Evolutionary conservation across 2,113 vertebrate species (phyloP).

Genomic region (Stigmatopora argus): DNA sequence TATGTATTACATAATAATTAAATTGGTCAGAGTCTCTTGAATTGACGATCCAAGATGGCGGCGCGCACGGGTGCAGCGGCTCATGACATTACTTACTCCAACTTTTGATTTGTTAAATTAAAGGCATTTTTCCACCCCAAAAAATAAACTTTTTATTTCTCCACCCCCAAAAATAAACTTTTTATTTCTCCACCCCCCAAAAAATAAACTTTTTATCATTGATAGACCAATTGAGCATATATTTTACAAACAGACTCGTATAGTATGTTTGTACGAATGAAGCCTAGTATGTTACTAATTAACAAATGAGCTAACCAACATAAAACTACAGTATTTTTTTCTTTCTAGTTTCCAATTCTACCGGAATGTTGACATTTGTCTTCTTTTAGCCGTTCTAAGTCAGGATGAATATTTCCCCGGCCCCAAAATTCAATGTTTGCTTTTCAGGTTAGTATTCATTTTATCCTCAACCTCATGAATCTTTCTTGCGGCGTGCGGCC

Average conservation of each 20-base stretch:
- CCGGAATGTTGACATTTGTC: not conserved
- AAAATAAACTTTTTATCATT: not conserved
- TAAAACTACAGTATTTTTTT: not conserved
- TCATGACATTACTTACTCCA: too few species aligned
- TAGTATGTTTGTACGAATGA: not conserved
- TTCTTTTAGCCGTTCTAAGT: not conserved
- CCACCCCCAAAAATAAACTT: too few species aligned
- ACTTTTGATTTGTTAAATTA: too few species aligned
- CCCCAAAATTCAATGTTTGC: not conserved
- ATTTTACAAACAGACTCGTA: not conserved
- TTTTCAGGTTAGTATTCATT: slow-evolving; percentile 23
- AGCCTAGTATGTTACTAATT: not conserved
- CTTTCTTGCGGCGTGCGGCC: slow-evolving; percentile 7
- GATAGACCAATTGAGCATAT: not conserved
- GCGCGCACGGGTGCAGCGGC: too few species aligned
- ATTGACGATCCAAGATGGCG: too few species aligned
- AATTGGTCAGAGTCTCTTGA: too few species aligned
- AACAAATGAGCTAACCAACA: not conserved
- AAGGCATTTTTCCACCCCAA: too few species aligned
- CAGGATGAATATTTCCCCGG: not conserved
- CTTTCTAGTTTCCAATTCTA: not conserved
- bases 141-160: too few species aligned
- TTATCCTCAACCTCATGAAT: slow-evolving; percentile 8
- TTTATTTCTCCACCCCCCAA: too few species aligned
- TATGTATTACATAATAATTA: too few species aligned